phyloP scores from a whole-genome alignment of 2,113 vertebrate genomes.

The Cheirogaleus medius region DNA sequence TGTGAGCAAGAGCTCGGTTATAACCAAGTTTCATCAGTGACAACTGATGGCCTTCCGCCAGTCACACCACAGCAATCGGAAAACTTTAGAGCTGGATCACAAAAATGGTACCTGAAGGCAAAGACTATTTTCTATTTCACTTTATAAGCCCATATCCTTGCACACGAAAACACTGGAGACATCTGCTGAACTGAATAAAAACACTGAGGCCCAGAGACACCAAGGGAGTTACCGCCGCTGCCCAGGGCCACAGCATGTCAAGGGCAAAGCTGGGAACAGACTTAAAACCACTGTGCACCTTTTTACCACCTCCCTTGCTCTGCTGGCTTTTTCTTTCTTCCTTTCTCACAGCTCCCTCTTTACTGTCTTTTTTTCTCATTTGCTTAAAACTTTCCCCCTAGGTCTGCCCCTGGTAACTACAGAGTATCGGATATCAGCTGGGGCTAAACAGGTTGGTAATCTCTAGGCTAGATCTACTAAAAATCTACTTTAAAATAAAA shows the following conservation, averaged over 20 bases:
- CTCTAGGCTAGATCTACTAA: not conserved
- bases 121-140: not conserved
- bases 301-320: not conserved
- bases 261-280: not conserved
- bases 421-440: not conserved
- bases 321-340: not conserved
- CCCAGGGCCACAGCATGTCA: not conserved
- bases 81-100: not conserved
- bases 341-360: not conserved
- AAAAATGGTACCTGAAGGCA: not conserved
- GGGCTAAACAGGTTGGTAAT: not conserved
- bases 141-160: not conserved
- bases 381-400: not conserved
- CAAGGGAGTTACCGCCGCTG: not conserved
- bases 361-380: not conserved
- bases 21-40: not conserved
- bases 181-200: not conserved
- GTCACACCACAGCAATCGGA: rapidly evolving
- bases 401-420: not conserved
- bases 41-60: not conserved
- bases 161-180: not conserved
- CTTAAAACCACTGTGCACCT: too few relatives aligned
- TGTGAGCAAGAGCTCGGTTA: rapidly evolving
- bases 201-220: not conserved
- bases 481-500: not conserved